Evolutionary conservation across 2,888 invertebrate species (phyloP).

Genomic region (Scaeva pyrastri): DNA sequence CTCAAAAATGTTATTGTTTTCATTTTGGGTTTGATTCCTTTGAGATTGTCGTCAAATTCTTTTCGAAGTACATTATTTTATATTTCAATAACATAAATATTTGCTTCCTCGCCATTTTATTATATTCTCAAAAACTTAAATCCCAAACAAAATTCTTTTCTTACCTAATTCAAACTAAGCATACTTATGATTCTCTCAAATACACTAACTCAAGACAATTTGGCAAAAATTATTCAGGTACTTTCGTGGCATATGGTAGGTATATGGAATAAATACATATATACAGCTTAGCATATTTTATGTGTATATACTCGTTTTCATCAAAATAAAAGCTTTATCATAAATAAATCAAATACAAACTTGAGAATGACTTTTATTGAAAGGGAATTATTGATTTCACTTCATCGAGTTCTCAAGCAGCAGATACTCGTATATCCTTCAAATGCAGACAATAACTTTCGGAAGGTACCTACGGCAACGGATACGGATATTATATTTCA

Average conservation of each 20-base stretch:
- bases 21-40: too few relatives aligned
- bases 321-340: slow-evolving; percentile 8
- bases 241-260: too few relatives aligned
- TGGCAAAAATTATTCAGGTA: background rate
- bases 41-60: too few relatives aligned
- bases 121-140: too few relatives aligned
- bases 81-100: too few relatives aligned
- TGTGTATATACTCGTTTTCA: background rate
- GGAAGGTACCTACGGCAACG: background rate
- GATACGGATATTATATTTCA: slow-evolving; percentile 29
- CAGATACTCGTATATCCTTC: slow-evolving; percentile 16
- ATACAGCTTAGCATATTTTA: too few relatives aligned
- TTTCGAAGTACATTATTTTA: too few relatives aligned
- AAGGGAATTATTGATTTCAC: slow-evolving; percentile 31
- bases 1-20: too few relatives aligned
- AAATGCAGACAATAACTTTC: slow-evolving; percentile 27
- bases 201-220: background rate
- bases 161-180: too few relatives aligned
- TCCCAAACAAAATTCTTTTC: background rate
- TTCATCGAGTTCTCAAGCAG: slow-evolving; percentile 26
- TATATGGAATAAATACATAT: too few relatives aligned
- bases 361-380: slow-evolving; percentile 29
- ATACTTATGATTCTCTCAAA: background rate
- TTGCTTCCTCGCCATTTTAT: too few relatives aligned
- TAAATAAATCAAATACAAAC: slow-evolving; percentile 32